Evolutionary conservation across 2,888 invertebrate genomes (phyloP).

Genomic region (Cantharis rustica): DNA sequence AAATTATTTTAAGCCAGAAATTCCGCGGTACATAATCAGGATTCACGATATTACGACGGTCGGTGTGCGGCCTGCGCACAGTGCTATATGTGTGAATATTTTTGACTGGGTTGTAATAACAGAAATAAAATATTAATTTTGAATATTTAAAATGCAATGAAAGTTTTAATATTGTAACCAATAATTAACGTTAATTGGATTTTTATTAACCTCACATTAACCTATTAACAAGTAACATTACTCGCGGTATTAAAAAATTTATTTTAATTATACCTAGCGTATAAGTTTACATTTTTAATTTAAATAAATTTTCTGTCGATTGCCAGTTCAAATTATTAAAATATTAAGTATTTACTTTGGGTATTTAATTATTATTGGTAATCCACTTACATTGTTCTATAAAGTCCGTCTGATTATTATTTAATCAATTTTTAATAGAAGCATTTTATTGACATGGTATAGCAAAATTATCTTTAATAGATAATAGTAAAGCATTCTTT

Average conservation of each 20-base stretch:
- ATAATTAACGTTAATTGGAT: neutral
- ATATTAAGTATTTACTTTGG: neutral
- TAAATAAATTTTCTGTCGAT: neutral
- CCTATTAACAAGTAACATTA: neutral
- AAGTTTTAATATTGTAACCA: neutral
- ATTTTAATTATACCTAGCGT: neutral
- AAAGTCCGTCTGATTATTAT: neutral
- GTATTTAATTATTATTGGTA: neutral
- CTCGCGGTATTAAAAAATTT: neutral
- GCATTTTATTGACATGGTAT: neutral
- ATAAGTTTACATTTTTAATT: neutral
- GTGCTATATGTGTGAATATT: too few relatives aligned
- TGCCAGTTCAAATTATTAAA: neutral
- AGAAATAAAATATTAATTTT: neutral
- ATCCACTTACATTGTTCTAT: neutral
- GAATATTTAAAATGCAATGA: neutral
- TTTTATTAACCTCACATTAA: neutral
- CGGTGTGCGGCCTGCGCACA: too few relatives aligned
- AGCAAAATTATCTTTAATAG: neutral
- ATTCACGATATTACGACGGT: too few relatives aligned
- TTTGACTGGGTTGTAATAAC: too few relatives aligned
- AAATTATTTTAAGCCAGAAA: too few relatives aligned
- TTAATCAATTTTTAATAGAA: neutral
- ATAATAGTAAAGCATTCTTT: neutral
- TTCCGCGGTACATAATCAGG: too few relatives aligned